Conservation (phyloP, 2,113 vertebrate genomes). For the Ictalurus furcatus region DNA sequence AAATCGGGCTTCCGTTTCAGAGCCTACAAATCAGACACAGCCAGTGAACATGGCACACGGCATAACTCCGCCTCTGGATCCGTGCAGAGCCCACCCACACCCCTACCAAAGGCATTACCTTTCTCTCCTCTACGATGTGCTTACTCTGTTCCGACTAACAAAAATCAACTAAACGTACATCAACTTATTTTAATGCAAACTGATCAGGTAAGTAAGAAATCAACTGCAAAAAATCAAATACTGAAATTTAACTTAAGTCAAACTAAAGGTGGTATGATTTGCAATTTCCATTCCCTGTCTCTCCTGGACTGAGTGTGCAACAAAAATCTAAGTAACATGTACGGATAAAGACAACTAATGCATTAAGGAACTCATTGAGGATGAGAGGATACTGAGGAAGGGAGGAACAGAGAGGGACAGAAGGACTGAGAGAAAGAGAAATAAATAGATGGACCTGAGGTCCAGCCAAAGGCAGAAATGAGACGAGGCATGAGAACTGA, state of each 20-base stretch:
- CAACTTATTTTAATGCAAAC: conserved; percentile 72
- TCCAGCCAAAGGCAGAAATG: conserved; percentile 77
- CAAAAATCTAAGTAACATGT: conserved; percentile 80
- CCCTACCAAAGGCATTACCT: conserved; percentile 64
- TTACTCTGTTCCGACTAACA: conserved; percentile 55
- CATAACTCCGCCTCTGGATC: conserved; percentile 49
- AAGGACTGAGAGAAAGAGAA: conserved; percentile 60
- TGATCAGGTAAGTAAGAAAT: conserved; percentile 74
- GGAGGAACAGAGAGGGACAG: conserved; percentile 53
- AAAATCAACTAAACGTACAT: conserved; percentile 62
- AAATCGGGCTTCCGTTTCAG: conserved; percentile 98
- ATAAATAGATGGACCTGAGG: conserved; percentile 69
- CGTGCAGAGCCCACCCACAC: conserved; percentile 32
- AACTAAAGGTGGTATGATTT: conserved; percentile 76
- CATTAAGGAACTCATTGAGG: conserved; percentile 80
- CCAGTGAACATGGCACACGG: conserved; percentile 62
- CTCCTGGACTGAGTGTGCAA: conserved; percentile 76
- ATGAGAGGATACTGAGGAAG: conserved; percentile 63
- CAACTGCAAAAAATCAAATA: conserved; percentile 76
- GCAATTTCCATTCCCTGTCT: conserved; percentile 56
- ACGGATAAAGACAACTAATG: conserved; percentile 80
- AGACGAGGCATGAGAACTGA: conserved; percentile 70
- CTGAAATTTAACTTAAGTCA: conserved; percentile 77
- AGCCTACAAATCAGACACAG: conserved; percentile 88
- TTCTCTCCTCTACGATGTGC: conserved; percentile 56